These are phyloP conservation scores for Hoplodrina blanda DNA, from an alignment of 2,888 invertebrate genomes.

Conservation along the genomic window DNA sequence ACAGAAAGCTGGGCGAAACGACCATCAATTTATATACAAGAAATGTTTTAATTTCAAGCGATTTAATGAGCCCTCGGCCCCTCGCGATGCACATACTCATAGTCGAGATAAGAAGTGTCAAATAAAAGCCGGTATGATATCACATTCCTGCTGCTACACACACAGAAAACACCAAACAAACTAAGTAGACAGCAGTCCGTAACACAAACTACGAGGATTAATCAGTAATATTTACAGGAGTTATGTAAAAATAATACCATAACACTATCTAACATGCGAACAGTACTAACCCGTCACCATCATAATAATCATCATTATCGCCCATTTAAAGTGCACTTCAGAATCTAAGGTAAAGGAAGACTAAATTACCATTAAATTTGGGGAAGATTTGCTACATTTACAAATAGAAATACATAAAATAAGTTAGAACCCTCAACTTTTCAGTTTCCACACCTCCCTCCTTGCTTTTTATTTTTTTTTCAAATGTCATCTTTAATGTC, in stretches of 20 bases:
- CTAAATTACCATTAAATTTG: slow-evolving; percentile 76
- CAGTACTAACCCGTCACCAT: slow-evolving; percentile 89
- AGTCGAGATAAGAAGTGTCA: slow-evolving; percentile 22
- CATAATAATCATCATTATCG: slow-evolving; percentile 86
- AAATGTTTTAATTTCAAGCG: slow-evolving; percentile 10
- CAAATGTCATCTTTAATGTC: slow-evolving; percentile 33
- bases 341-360: slow-evolving; percentile 62
- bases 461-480: slow-evolving; percentile 25
- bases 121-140: slow-evolving; percentile 48
- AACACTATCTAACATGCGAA: slow-evolving; percentile 60
- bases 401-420: slow-evolving; percentile 44
- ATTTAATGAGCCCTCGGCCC: background rate
- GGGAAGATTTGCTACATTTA: slow-evolving; percentile 52
- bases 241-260: slow-evolving; percentile 41
- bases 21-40: background rate
- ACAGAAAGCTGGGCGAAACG: slow-evolving; percentile 9
- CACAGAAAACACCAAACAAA: slow-evolving; percentile 1
- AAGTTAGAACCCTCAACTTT: slow-evolving; percentile 46
- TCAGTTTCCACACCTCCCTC: slow-evolving; percentile 49
- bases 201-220: slow-evolving; percentile 17
- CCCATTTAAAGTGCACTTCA: slow-evolving; percentile 76
- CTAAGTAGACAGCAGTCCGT: slow-evolving; percentile 5
- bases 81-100: background rate
- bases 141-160: slow-evolving; percentile 2
- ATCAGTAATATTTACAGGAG: slow-evolving; percentile 40